phyloP scores from a whole-genome alignment of 2,888 invertebrate species.

The Allygus modestus region DNA sequence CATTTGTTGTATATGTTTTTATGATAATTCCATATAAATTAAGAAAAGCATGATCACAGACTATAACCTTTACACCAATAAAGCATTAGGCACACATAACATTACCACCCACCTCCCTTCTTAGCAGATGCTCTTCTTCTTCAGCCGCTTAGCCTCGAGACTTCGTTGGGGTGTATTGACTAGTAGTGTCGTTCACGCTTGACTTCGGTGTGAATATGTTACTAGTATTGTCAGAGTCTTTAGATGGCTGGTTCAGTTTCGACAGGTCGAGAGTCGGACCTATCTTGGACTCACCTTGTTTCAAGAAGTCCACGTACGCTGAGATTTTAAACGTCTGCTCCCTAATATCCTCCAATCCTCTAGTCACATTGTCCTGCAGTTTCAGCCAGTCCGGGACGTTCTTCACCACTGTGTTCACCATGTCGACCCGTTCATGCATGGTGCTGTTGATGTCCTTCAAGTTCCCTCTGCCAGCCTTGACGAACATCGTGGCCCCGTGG shows the following conservation, averaged over 20 bases:
- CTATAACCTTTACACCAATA: neutral
- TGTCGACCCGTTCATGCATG: neutral
- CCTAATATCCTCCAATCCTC: slow-evolving; percentile 9
- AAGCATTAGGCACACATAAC: too few relatives aligned
- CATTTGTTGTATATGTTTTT: too few relatives aligned
- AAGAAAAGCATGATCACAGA: neutral
- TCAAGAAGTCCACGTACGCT: slow-evolving; percentile 14
- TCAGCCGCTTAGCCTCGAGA: too few relatives aligned
- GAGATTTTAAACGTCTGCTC: slow-evolving; percentile 18
- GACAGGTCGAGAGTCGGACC: neutral
- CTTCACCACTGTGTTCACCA: neutral
- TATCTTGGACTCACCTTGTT: neutral
- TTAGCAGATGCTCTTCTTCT: too few relatives aligned
- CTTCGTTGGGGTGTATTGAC: too few relatives aligned
- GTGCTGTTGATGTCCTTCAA: neutral
- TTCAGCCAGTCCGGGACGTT: slow-evolving; percentile 2
- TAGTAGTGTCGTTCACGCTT: too few relatives aligned
- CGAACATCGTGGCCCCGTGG: neutral
- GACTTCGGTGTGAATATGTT: neutral
- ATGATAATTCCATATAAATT: neutral
- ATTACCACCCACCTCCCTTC: too few relatives aligned
- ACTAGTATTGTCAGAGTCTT: neutral
- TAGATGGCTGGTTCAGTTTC: too few relatives aligned
- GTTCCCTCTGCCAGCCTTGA: neutral
- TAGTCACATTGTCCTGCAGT: neutral